Conservation (phyloP, 1,140 invertebrate species). For the Elysia chlorotica region DNA sequence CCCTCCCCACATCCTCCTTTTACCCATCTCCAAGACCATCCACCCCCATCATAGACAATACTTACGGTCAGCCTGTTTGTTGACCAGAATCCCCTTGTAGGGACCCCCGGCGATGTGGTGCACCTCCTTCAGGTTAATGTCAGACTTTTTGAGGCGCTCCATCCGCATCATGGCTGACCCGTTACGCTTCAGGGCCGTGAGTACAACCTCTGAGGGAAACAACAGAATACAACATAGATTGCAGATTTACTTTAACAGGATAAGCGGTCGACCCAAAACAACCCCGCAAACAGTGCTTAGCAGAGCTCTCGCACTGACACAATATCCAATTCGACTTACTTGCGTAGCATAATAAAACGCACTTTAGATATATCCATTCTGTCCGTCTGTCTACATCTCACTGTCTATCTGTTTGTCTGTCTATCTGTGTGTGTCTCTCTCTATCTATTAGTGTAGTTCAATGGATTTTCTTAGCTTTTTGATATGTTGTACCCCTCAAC, state of each 20-base stretch:
- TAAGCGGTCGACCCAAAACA: not conserved
- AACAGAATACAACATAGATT: not conserved
- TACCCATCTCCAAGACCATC: not conserved
- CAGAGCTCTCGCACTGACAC: not conserved
- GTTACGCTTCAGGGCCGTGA: slow-evolving; percentile 52
- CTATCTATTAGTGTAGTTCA: no score
- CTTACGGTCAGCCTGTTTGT: slow-evolving; percentile 48
- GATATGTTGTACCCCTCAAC: no score
- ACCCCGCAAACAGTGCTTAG: not conserved
- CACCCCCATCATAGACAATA: not conserved
- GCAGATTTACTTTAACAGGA: not conserved
- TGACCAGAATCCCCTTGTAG: slow-evolving; percentile 54
- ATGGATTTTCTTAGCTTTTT: no score
- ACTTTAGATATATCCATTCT: no score
- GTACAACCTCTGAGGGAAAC: slow-evolving; percentile 42
- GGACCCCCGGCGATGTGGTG: slow-evolving; percentile 51
- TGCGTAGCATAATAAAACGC: not conserved
- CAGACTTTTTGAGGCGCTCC: slow-evolving; percentile 40
- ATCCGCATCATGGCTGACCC: slow-evolving; percentile 43
- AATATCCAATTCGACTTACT: not conserved
- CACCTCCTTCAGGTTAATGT: slow-evolving; percentile 42
- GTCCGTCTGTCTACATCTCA: no score
- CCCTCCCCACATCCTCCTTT: not conserved
- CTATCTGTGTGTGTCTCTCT: no score
- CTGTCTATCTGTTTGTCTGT: no score